phyloP scores from a whole-genome alignment of 2,113 vertebrate species.

The Salvelinus alpinus region DNA sequence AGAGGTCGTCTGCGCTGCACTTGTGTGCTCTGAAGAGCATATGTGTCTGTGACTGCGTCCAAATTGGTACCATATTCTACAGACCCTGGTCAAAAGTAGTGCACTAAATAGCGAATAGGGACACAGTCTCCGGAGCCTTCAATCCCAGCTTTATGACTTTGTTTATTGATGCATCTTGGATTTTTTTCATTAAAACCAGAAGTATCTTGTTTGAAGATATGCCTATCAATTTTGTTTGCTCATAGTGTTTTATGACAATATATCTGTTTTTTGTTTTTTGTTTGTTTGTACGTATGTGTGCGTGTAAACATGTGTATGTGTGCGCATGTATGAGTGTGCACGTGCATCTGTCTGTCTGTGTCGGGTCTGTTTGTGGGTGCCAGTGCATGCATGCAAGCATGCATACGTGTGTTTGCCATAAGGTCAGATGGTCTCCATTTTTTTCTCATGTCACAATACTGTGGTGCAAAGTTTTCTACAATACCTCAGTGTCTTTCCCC shows the following conservation, averaged over 20 bases:
- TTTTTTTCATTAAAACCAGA: conserved; percentile 7
- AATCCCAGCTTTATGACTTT: conserved; percentile 6
- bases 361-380: neutral
- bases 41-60: neutral
- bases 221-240: neutral
- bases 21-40: conserved; percentile 43
- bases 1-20: conserved; percentile 38
- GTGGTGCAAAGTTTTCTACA: no score
- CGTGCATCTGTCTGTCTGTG: neutral
- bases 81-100: no score
- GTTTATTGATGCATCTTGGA: neutral
- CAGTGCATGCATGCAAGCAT: no score
- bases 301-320: neutral
- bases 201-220: neutral
- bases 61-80: no score
- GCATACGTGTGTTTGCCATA: no score
- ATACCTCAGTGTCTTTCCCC: no score
- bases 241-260: neutral
- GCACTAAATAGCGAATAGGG: no score
- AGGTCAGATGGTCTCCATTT: no score
- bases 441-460: no score
- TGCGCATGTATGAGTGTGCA: neutral
- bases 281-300: neutral
- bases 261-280: neutral
- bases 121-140: neutral